Evolutionary conservation across 2,113 vertebrate genomes (phyloP).

Genomic region (Ochotona curzoniae): DNA sequence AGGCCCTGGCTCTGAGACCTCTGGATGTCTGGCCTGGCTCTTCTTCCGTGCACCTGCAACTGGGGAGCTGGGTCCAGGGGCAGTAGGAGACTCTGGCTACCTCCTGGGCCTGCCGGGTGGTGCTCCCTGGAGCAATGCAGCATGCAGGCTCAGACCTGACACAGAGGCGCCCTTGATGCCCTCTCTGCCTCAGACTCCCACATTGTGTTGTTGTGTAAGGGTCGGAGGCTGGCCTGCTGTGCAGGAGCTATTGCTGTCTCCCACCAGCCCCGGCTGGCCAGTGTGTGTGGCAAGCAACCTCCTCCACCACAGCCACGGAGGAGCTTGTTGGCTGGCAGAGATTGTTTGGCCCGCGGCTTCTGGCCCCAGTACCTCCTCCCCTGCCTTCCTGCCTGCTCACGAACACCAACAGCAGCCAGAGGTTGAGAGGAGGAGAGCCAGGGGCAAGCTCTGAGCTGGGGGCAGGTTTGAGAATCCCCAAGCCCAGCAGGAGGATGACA

Average conservation of each 20-base stretch:
- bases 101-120: neutral
- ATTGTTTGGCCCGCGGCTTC: slow-evolving; percentile 64
- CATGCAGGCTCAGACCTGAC: neutral
- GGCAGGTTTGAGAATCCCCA: neutral
- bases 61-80: neutral
- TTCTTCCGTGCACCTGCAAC: neutral
- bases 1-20: neutral
- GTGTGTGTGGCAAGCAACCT: neutral
- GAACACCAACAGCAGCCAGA: slow-evolving; percentile 29
- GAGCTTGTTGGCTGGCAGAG: slow-evolving; percentile 9
- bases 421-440: slow-evolving; percentile 23
- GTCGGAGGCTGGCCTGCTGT: neutral
- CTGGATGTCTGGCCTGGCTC: neutral
- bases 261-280: neutral
- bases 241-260: slow-evolving; percentile 37
- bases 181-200: neutral
- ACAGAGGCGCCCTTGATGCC: neutral
- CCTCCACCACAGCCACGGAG: neutral
- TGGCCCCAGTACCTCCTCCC: slow-evolving; percentile 32
- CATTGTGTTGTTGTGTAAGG: neutral
- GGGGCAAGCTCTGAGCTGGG: neutral
- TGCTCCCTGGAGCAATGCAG: neutral
- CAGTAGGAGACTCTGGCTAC: neutral
- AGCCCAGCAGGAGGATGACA: neutral
- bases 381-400: slow-evolving; percentile 15